Base-by-base conservation (phyloP, 2,797 vertebrate species). In the Paguma larvata region DNA sequence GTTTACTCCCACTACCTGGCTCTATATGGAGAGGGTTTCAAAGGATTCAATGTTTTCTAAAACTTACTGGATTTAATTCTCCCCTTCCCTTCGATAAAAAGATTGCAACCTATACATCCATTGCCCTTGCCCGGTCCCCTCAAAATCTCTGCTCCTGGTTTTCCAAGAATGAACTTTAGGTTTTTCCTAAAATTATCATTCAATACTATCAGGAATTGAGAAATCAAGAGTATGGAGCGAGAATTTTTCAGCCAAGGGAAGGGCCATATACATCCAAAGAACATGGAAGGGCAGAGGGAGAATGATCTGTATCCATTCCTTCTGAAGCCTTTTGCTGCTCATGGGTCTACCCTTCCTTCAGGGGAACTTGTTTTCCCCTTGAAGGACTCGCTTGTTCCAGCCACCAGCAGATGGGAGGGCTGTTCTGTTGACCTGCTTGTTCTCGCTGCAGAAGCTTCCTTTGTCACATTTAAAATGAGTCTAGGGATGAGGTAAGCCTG, bases 21-120 rank as follows among this genome's bases (percentile, higher is more conserved):
- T 97, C 77, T 73, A 34, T 11, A 85, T 4, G 41, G 44, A 67
- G 82, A 88, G 38, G 15, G 6, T 84, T 95, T 87, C 65, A 88
- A 48, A 70, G 48, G 30, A 72, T 63, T 89, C 34, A n/a, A 5
- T 83, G 75, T 72, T 77, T 91, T 92, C 65, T 77, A 92, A 90
- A 79, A 30, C 8, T 41, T 88, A 30, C 8, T 88, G 88, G 21
- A 67, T 63, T 91, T 86, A 92, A 83, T 88, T 94, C 53, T 91
- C 3, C 27, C 34, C 13, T 86, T 89, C 7, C 27, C 32, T 23
- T 83, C 44, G 53, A 38, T 93, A 30, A 78, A 87, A 95, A 85
- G 80, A 85, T 13, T 67, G 15, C 23, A 82, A 2, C 21, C 34
- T 59, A 48, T 0, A 13, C 2, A 53, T 32, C 65, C 82, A 21